phyloP scores from a whole-genome alignment of 2,888 invertebrate genomes.

The Cheilosia variabilis region DNA sequence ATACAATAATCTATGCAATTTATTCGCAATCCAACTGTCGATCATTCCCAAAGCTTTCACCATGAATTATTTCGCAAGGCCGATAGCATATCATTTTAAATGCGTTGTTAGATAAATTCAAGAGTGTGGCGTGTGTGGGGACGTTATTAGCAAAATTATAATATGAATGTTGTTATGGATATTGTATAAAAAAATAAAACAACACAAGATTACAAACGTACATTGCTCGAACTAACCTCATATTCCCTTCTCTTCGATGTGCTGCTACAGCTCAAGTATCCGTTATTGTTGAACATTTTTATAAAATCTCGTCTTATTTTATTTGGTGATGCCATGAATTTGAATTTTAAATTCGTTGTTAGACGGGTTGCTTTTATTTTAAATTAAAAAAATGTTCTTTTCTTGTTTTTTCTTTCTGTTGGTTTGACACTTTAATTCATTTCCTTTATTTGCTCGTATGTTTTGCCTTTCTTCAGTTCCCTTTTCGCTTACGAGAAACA shows the following conservation, averaged over 20 bases:
- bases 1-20: no score
- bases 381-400: background rate
- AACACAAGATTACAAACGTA: slow-evolving; percentile 30
- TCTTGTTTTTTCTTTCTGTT: background rate
- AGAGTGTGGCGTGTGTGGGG: background rate
- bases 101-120: background rate
- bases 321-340: slow-evolving; percentile 76
- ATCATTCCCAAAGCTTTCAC: no score
- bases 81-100: background rate
- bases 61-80: no score
- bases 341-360: slow-evolving; percentile 7
- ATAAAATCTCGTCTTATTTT: slow-evolving; percentile 76
- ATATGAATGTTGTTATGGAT: background rate
- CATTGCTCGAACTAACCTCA: slow-evolving; percentile 76
- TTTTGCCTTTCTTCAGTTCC: background rate
- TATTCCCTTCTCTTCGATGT: slow-evolving; percentile 76
- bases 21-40: no score
- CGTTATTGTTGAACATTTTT: slow-evolving; percentile 77
- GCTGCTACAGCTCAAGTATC: slow-evolving; percentile 75
- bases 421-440: slow-evolving; percentile 19
- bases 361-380: background rate
- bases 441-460: background rate
- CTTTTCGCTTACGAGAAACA: background rate
- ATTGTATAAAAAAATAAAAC: background rate
- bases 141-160: background rate